Evolutionary conservation across 92 coral and sea anemone species (phyloP).

Genomic region (Actinernus sp.): DNA sequence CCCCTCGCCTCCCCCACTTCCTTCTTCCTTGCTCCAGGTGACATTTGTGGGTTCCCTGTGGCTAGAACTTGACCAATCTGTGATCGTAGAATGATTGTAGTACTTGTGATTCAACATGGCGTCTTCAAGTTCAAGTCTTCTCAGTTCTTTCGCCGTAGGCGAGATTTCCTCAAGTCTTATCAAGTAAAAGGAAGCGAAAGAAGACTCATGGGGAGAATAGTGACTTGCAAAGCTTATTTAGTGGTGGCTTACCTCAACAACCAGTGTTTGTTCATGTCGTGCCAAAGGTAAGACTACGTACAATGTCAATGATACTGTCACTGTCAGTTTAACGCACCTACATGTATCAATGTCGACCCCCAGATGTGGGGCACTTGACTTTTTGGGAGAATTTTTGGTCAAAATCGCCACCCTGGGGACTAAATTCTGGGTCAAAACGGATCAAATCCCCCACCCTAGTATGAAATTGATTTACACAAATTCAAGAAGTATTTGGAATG

Average conservation of each 20-base stretch:
- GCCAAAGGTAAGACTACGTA: constrained; percentile 13
- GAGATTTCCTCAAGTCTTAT: constrained; percentile 79
- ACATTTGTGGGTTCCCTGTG: constrained; percentile 2
- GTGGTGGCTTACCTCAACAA: constrained; percentile 27
- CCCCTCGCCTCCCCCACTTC: too few relatives aligned
- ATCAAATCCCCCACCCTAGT: too few relatives aligned
- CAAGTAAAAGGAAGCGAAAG: constrained; percentile 22
- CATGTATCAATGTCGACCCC: too few relatives aligned
- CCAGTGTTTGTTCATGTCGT: constrained; percentile 75
- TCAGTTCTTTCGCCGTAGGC: constrained; percentile 84
- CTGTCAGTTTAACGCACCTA: too few relatives aligned
- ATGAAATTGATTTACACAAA: too few relatives aligned
- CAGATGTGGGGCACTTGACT: too few relatives aligned
- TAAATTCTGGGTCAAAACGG: too few relatives aligned
- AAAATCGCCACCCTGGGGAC: too few relatives aligned
- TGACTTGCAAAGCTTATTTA: constrained; percentile 60
- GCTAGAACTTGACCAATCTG: not conserved
- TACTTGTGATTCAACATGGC: constrained; percentile 71
- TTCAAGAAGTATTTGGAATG: too few relatives aligned
- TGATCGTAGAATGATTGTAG: not conserved
- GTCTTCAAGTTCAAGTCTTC: constrained; percentile 23
- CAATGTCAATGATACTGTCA: not conserved
- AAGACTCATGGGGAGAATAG: constrained; percentile 13
- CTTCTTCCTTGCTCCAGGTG: too few relatives aligned
- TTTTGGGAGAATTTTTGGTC: too few relatives aligned